These are phyloP conservation scores for Popillia japonica DNA, from an alignment of 1,140 invertebrate genomes.

Conservation along the genomic window DNA sequence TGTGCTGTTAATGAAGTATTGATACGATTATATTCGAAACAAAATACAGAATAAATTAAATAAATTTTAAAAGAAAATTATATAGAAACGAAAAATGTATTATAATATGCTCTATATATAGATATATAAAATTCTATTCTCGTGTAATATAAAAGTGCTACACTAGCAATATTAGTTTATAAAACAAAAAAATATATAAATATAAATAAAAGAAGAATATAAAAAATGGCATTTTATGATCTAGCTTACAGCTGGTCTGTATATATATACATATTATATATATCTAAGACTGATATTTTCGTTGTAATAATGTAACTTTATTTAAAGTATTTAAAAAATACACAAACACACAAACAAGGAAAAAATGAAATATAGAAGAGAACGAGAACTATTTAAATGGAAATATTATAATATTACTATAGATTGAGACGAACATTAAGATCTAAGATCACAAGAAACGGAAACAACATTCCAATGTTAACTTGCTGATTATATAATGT, in stretches of 20 bases:
- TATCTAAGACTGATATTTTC: constrained; percentile 39
- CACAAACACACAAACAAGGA: not conserved
- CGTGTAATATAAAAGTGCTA: constrained; percentile 37
- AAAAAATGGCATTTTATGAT: constrained; percentile 34
- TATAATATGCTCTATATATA: constrained; percentile 36
- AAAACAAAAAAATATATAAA: not conserved
- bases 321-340: constrained; percentile 27
- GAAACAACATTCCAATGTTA: constrained; percentile 36
- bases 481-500: constrained; percentile 35
- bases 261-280: constrained; percentile 34
- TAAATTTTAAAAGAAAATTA: not conserved
- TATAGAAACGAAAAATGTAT: constrained; percentile 12
- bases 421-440: constrained; percentile 22
- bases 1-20: not conserved
- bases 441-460: not conserved
- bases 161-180: constrained; percentile 39
- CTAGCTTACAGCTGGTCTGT: constrained; percentile 40
- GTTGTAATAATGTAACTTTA: constrained; percentile 23
- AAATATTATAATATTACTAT: constrained; percentile 22
- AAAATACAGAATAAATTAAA: not conserved
- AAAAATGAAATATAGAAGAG: not conserved
- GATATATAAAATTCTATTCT: constrained; percentile 33
- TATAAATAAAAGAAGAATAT: not conserved
- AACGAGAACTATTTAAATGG: not conserved
- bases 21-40: not conserved